phyloP scores from a whole-genome alignment of 2,888 invertebrate genomes.

The Chouioia cunea region DNA sequence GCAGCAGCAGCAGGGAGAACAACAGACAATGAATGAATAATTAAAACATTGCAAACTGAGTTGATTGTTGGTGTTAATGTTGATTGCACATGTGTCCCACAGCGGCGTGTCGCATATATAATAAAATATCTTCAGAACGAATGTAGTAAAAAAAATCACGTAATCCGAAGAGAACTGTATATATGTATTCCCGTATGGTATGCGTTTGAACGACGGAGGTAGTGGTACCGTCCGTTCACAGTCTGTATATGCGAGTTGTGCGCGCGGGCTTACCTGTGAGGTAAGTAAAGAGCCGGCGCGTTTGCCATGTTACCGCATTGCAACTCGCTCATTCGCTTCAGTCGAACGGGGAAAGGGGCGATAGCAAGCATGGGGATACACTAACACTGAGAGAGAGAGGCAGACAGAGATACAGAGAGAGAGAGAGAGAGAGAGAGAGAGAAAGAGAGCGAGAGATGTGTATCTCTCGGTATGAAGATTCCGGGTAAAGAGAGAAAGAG shows the following conservation, averaged over 20 bases:
- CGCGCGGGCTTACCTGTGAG: conserved; percentile 65
- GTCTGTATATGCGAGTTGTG: conserved; percentile 45
- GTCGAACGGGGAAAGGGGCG: conserved; percentile 43
- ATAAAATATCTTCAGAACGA: too few species aligned
- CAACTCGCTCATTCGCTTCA: conserved; percentile 52
- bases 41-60: too few species aligned
- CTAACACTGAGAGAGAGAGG: conserved; percentile 2
- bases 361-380: conserved; percentile 35
- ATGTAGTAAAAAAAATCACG: too few species aligned
- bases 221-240: too few species aligned
- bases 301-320: conserved; percentile 66
- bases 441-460: conserved; percentile 13
- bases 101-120: too few species aligned
- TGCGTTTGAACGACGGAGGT: too few species aligned
- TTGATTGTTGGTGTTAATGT: too few species aligned
- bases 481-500: conserved; percentile 29
- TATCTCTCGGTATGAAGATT: conserved; percentile 24
- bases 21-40: too few species aligned
- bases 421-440: conserved; percentile 11
- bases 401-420: conserved; percentile 9
- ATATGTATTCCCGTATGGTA: too few species aligned
- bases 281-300: conserved; percentile 65
- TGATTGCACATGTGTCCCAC: too few species aligned
- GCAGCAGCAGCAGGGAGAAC: too few species aligned
- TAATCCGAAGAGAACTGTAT: too few species aligned